A percentile compares a stretch with the other conserved stretches of the same genome.
Conservation (phyloP, 2,113 vertebrate species). For the Malurus cyaneus region DNA sequence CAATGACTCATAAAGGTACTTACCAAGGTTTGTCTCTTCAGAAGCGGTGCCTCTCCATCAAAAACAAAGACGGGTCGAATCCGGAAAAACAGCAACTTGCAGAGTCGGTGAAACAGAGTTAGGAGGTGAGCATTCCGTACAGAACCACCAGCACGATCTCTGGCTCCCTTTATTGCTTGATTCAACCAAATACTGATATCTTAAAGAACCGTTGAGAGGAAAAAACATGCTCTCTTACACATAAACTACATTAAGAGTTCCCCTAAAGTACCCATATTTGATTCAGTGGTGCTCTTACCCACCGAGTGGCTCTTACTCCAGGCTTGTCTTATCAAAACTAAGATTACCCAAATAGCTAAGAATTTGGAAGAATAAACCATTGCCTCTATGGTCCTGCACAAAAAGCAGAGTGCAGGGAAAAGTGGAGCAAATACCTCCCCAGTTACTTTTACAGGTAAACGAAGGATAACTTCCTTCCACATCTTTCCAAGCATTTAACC, state of each 20-base stretch:
- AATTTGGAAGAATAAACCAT: background rate
- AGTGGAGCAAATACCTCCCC: background rate
- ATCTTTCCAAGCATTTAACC: background rate
- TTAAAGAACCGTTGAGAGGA: constrained; percentile 72
- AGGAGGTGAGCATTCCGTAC: constrained; percentile 93
- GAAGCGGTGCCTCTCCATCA: constrained; percentile 91
- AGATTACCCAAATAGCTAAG: background rate
- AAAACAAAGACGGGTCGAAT: constrained; percentile 95
- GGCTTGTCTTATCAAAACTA: background rate
- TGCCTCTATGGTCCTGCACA: rapidly evolving
- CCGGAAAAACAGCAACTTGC: constrained; percentile 94
- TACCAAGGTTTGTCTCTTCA: constrained; percentile 96
- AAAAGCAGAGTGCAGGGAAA: background rate
- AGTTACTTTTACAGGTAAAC: background rate
- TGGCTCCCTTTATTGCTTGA: constrained; percentile 93
- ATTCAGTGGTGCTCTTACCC: background rate
- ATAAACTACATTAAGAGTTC: background rate
- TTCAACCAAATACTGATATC: constrained; percentile 99
- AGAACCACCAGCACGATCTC: constrained; percentile 84
- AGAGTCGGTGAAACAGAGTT: constrained; percentile 92
- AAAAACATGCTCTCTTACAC: background rate
- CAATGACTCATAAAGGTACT: background rate
- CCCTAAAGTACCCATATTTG: background rate
- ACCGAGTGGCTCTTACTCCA: background rate
- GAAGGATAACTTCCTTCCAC: background rate